A percentile compares a stretch with the other conserved stretches of the same genome.
These are phyloP conservation scores for Megaceryle torquata DNA, from an alignment of 2,113 vertebrate genomes.

Conservation along the genomic window DNA sequence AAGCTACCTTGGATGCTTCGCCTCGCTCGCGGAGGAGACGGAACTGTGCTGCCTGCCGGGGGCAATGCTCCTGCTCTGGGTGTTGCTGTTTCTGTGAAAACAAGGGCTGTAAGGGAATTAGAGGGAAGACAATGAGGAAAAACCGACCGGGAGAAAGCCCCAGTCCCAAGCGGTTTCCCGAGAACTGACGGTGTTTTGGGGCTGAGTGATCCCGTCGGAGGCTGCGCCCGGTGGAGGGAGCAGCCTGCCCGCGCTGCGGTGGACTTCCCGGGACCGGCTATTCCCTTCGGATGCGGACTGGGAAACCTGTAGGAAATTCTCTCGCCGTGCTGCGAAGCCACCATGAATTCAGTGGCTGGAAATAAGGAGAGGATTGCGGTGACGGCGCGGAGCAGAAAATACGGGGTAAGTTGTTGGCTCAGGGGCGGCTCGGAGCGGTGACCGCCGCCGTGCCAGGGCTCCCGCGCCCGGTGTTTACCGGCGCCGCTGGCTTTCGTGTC, in stretches of 20 bases:
- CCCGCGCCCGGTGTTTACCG: not conserved
- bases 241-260: not conserved
- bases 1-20: constrained; percentile 17
- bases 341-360: constrained; percentile 95
- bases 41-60: not conserved
- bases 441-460: not conserved
- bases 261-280: not conserved
- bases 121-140: constrained; percentile 56
- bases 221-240: not conserved
- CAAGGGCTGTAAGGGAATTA: constrained; percentile 9
- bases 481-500: too few species aligned
- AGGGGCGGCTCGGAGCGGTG: not conserved
- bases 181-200: constrained; percentile 35
- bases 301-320: constrained; percentile 15
- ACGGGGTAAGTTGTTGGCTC: constrained; percentile 82
- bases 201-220: constrained; percentile 20
- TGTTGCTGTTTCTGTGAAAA: not conserved
- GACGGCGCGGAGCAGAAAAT: constrained; percentile 89
- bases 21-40: not conserved
- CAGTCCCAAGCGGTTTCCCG: not conserved
- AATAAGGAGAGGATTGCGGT: constrained; percentile 90
- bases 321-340: constrained; percentile 66
- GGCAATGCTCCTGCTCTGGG: constrained; percentile 19
- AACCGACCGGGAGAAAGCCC: constrained; percentile 26
- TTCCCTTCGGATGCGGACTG: constrained; percentile 62